Conservation (phyloP, 1,140 invertebrate species). For the Drosophila athabasca region DNA sequence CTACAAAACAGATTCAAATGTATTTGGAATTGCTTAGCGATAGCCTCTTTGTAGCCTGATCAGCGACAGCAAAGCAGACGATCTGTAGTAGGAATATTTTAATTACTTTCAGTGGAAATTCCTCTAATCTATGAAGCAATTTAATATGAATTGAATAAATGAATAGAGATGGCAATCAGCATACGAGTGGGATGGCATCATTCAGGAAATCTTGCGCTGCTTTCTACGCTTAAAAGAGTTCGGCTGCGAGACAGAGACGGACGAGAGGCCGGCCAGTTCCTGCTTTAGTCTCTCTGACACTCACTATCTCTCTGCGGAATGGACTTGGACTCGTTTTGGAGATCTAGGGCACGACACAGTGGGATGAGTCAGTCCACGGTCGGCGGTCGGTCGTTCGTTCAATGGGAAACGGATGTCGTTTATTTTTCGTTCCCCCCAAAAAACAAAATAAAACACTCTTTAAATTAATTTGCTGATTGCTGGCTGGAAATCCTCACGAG, state of each 20-base stretch:
- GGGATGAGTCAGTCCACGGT: slow-evolving; percentile 59
- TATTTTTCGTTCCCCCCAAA: background rate
- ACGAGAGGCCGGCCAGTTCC: slow-evolving; percentile 20
- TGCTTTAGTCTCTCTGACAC: slow-evolving; percentile 25
- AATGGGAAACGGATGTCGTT: slow-evolving; percentile 56
- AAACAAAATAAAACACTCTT: slow-evolving; percentile 13
- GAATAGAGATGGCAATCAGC: slow-evolving; percentile 57
- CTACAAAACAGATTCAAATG: slow-evolving; percentile 6
- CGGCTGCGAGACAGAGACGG: too few species aligned
- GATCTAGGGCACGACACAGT: slow-evolving; percentile 63
- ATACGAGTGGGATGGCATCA: slow-evolving; percentile 9
- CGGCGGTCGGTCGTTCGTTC: background rate
- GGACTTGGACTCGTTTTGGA: slow-evolving; percentile 44
- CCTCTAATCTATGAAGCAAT: slow-evolving; percentile 44
- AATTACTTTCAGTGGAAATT: slow-evolving; percentile 53
- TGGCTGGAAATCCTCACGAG: slow-evolving; percentile 23
- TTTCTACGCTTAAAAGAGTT: slow-evolving; percentile 23
- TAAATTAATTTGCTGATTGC: slow-evolving; percentile 36
- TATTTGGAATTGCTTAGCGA: too few species aligned
- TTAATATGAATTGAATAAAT: slow-evolving; percentile 67
- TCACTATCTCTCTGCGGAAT: slow-evolving; percentile 27
- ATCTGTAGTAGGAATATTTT: slow-evolving; percentile 42
- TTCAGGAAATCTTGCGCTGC: slow-evolving; percentile 31
- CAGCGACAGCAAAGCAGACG: slow-evolving; percentile 26
- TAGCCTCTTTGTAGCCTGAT: too few species aligned